A percentile compares a stretch with the other conserved stretches of the same genome.
These are phyloP conservation scores for Rhyacophila evoluta DNA, from an alignment of 2,888 invertebrate genomes.

Conservation along the genomic window DNA sequence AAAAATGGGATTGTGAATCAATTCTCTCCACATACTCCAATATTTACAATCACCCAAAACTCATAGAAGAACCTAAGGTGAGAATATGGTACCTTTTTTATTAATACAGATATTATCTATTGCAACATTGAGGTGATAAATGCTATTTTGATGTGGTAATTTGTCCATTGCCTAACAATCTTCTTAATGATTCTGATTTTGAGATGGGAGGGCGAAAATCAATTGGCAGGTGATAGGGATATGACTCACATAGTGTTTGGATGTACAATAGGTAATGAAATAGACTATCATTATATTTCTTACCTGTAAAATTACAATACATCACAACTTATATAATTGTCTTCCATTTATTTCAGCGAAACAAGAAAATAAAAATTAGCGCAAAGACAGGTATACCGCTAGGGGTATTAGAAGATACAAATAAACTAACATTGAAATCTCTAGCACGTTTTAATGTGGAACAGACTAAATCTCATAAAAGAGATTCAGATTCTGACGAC, in stretches of 20 bases:
- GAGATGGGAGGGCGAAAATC: too few relatives aligned
- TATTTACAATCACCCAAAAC: slow-evolving; percentile 91
- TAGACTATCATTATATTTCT: too few relatives aligned
- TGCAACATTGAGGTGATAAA: too few relatives aligned
- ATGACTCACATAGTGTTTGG: too few relatives aligned
- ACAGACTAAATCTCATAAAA: slow-evolving; percentile 58
- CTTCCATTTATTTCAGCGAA: slow-evolving; percentile 59
- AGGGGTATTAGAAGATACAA: slow-evolving; percentile 72
- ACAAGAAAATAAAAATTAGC: slow-evolving; percentile 77
- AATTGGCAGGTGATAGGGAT: too few relatives aligned
- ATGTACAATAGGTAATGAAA: too few relatives aligned
- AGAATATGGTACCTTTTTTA: too few relatives aligned
- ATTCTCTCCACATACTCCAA: slow-evolving; percentile 92
- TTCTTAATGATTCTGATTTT: too few relatives aligned
- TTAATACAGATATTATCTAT: too few relatives aligned
- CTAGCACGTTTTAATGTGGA: slow-evolving; percentile 75
- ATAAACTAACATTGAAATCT: slow-evolving; percentile 77
- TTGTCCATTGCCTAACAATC: too few relatives aligned
- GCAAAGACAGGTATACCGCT: slow-evolving; percentile 81
- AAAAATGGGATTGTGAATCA: slow-evolving; percentile 92
- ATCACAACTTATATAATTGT: background rate
- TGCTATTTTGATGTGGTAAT: too few relatives aligned
- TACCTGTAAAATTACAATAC: too few relatives aligned
- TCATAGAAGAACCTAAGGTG: slow-evolving; percentile 82
- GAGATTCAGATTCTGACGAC: slow-evolving; percentile 60